phyloP scores from a whole-genome alignment of 1,140 invertebrate species.

The Drosophila kanapiae region DNA sequence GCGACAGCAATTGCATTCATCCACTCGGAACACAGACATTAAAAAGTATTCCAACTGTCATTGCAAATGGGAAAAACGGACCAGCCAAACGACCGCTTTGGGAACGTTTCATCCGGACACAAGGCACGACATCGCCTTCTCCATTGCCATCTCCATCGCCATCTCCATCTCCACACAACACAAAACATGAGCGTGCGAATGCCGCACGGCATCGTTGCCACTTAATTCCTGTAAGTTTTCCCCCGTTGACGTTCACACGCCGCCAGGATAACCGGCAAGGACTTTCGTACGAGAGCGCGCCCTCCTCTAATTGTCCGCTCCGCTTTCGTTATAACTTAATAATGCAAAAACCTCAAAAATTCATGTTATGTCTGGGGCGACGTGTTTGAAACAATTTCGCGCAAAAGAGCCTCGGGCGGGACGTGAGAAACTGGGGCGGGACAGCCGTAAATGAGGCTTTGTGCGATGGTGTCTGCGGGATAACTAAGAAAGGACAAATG shows the following conservation, averaged over 20 bases:
- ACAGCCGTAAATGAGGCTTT: slow-evolving; percentile 11
- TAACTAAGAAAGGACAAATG: slow-evolving; percentile 12
- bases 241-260: slow-evolving; percentile 49
- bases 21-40: slow-evolving; percentile 33
- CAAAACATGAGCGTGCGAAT: slow-evolving; percentile 25
- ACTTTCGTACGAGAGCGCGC: slow-evolving; percentile 5
- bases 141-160: neutral
- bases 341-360: slow-evolving; percentile 74
- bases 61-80: slow-evolving; percentile 41
- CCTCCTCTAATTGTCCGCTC: slow-evolving; percentile 65
- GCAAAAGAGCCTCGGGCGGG: slow-evolving; percentile 28
- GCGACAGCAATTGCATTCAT: slow-evolving; percentile 39
- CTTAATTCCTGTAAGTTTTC: slow-evolving; percentile 71
- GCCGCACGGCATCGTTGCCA: slow-evolving; percentile 53
- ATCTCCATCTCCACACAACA: neutral
- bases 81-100: slow-evolving; percentile 71
- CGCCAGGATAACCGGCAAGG: slow-evolving; percentile 5
- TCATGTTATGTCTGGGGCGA: slow-evolving; percentile 59
- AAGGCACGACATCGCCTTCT: slow-evolving; percentile 16
- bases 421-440: slow-evolving; percentile 13
- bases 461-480: slow-evolving; percentile 22
- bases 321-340: slow-evolving; percentile 70
- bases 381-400: slow-evolving; percentile 75
- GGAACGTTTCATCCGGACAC: slow-evolving; percentile 41
- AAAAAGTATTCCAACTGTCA: slow-evolving; percentile 67